Base-by-base conservation (phyloP, 1,140 invertebrate species). In the Anastrepha obliqua region DNA sequence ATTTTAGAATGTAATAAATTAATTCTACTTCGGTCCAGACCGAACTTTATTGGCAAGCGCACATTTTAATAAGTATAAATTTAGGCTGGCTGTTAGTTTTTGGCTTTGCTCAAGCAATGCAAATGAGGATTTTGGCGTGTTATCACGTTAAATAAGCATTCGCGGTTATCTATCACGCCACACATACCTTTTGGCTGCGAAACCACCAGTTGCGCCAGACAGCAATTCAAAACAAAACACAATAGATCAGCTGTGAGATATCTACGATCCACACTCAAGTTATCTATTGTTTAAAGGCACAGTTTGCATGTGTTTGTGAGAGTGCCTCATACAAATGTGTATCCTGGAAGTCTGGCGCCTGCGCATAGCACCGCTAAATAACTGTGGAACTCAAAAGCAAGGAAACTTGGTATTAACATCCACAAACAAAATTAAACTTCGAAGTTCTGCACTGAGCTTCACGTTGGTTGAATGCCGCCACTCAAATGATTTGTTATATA, bases 151-250 rank as follows among this genome's bases (percentile, higher is more conserved):
- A 20, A 20, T 64, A 64, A 64, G n/a, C 62, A 8, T 2, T 20
- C 39, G 65, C 39, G 65, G 65, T 67, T 67, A 67, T 42, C 29
- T 13, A 20, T 20, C n/a, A 64, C 62, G 20, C 13, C 20, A 42
- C 67, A 2, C 64, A 51, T 51, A 13, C 15, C n/a, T 2, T 29
- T 51, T 58, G 7, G 11, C 47, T 11, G 13, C n/a, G 9, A 1
- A 81, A 81, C 74, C 74, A 81, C 74, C 74, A 81, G 74, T 81
- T 81, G 74, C 74, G 15, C 55, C 1, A 2, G 42, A 17, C 67
- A 44, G 29, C 17, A 17, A 13, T 62, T 62, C 17, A 62, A 7
- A 62, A 39, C 15, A 5, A 44, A 47, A 5, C 4, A 0, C 13
- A 74, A 3, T 11, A 74, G 55, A 81, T 29, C 74, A 81, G 74